A percentile compares a stretch with the other conserved stretches of the same genome.
Conservation (phyloP, 2,888 invertebrate genomes). For the Xanthia icteritia region DNA sequence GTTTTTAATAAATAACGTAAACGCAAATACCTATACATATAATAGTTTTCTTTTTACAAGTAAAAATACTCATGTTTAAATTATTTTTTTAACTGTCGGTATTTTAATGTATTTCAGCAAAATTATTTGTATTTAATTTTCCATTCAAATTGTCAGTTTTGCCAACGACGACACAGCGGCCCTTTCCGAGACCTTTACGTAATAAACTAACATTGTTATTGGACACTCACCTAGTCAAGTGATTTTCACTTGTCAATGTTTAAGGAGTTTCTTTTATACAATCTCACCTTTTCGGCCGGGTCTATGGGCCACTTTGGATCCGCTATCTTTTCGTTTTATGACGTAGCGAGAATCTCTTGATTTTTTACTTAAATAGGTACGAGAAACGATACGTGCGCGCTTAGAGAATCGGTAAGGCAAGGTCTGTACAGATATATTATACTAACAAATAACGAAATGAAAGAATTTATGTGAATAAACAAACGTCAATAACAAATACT, state of each 20-base stretch:
- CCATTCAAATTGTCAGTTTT: constrained; percentile 16
- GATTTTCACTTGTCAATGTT: constrained; percentile 40
- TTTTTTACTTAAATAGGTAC: not conserved
- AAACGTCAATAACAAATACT: constrained; percentile 25
- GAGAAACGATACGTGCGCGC: not conserved
- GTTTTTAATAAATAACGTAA: constrained; percentile 17
- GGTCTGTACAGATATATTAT: not conserved
- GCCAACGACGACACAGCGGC: not conserved
- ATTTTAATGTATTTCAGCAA: not conserved
- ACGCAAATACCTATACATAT: not conserved
- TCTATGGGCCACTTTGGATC: not conserved
- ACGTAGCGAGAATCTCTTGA: not conserved
- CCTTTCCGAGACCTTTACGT: constrained; percentile 5
- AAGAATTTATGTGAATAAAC: constrained; percentile 20
- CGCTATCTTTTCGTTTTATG: not conserved
- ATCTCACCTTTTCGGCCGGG: constrained; percentile 19
- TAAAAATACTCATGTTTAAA: not conserved
- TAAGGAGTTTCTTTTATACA: constrained; percentile 24
- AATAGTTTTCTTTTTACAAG: not conserved
- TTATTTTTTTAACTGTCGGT: not conserved
- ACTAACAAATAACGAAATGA: not conserved
- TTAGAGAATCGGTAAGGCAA: too few relatives aligned
- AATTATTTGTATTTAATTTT: constrained; percentile 16
- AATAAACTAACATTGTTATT: constrained; percentile 40
- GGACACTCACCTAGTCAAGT: constrained; percentile 15